Percentiles rank a stretch among this genome's conserved stretches.
phyloP scores from a whole-genome alignment of 1,140 invertebrate species.

The Helicoverpa zea region DNA sequence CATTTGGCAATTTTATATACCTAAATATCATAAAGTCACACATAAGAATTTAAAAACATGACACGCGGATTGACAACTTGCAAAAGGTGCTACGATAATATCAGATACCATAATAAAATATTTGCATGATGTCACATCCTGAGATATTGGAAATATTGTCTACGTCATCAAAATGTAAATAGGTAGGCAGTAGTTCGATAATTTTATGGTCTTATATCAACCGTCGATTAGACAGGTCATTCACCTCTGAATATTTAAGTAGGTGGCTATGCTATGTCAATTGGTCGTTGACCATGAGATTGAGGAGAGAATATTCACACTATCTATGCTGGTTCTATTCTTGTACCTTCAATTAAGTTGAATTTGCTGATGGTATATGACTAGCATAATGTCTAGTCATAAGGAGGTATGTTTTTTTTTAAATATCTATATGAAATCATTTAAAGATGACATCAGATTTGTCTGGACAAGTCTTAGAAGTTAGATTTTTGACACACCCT shows the following conservation, averaged over 20 bases:
- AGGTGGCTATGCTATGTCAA: conserved; percentile 47
- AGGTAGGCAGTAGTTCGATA: not conserved
- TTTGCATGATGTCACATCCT: not conserved
- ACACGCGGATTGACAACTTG: not conserved
- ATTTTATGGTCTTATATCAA: conserved; percentile 46
- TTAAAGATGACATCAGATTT: too few relatives aligned
- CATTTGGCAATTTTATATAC: not conserved
- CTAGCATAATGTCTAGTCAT: not conserved
- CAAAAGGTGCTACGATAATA: not conserved
- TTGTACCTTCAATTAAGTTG: conserved; percentile 3
- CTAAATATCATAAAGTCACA: not conserved
- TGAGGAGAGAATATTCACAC: conserved; percentile 24
- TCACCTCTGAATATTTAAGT: conserved; percentile 47
- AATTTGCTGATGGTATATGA: not conserved
- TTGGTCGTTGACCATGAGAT: conserved; percentile 45
- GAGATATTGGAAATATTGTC: conserved; percentile 26
- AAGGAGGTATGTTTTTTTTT: too few relatives aligned
- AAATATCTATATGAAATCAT: too few relatives aligned
- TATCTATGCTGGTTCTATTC: not conserved
- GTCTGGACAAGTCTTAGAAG: too few relatives aligned
- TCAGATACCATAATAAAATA: not conserved
- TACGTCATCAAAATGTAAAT: conserved; percentile 38
- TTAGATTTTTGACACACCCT: too few relatives aligned
- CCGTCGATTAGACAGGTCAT: conserved; percentile 38
- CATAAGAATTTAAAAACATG: not conserved